Evolutionary conservation across 2,888 invertebrate species (phyloP), one percentile per base, ranked within the genome.

Genomic region (Hirudinaria manillensis): DNA sequence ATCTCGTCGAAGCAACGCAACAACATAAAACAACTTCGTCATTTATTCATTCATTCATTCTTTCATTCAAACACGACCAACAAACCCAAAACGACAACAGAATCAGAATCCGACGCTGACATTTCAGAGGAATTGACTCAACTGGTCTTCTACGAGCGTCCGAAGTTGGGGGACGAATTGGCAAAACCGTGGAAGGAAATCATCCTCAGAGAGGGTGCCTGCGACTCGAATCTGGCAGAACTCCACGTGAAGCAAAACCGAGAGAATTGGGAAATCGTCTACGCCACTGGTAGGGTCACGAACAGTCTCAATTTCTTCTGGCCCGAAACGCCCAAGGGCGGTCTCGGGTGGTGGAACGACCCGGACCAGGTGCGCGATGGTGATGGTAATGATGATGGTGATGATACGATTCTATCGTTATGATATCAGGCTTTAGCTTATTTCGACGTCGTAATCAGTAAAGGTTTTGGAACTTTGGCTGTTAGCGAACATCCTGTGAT

Each of bases 201-300:
- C 55, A 27, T 72, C 7, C 29, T 72, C 7, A 72, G 55, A 3
- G 73, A 72, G 29, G 27, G 24, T 34, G 73, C 73, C 34, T 72
- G 73, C 45, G 73, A 72, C 29, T 21, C 29, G 1, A 72, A 72
- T 32, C 6, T 72, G 27, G 73, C 61, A 56, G 34, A 21, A 36
- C 27, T 51, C 19, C 32, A 72, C 73, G 27, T 72, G 3, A 72
- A 16, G 21, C 68, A 68, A n/a, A 68, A 16, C 34, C n/a, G 36
- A 6, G 68, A 68, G 13, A 32, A 68, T 34, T 68, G 68, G 68
- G 34, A 68, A 13, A 36, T 68, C 68, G 68, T 68, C 19, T 68
- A 34, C 36, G 36, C 68, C 3, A 68, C 68, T 13, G 68, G 68
- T 1, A 29, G 21, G n/a, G 19, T 24, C n/a, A 68, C 36, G 7